Base-by-base conservation (phyloP, 1,140 invertebrate genomes). In the Macrobrachium rosenbergii region DNA sequence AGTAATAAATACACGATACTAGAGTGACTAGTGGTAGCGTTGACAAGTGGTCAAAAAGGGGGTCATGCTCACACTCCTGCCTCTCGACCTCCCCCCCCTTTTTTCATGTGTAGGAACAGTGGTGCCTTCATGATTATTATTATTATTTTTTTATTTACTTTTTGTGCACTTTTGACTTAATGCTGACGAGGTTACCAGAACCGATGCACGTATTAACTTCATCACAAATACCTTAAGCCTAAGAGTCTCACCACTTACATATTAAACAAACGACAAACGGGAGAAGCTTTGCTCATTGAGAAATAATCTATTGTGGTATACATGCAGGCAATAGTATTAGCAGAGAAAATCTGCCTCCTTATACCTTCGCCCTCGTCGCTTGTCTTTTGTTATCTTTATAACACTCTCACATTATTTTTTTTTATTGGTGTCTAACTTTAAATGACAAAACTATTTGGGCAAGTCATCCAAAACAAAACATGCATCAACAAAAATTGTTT, bases 381-480 rank as follows among this genome's bases (percentile, higher is more conserved):
- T 76, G 67, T 87, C 72, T 80, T 62, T 62, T 37, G 1, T 37
- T 37, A 37, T 37, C 28, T 37, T 37, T 81, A 75, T 60, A 62
- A 75, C 72, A 59, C 73, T 52, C 59, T 87, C 77, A 80, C 77
- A 79, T 87, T 28, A 52, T 69, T 76, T 59, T 59, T 81, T 85
- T 60, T 85, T 85, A 86, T 86, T 72, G 76, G 78, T 86, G 78
- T 86, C 76, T 86, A 88, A 82, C 63, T 83, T 78, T 88, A 78
- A 52, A 60, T 69, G 72, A 88, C 73, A 88, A 82, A 83, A 64
- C 80, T 88, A 87, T 88, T 77, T 83, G 86, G 86, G 86, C 86
- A 88, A 77, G 86, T 83, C 81, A 77, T 88, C 73, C 81, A 82
- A 78, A 82, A 83, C 62, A 88, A 88, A 83, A 88, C 86, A 88